Evolutionary conservation across 2,797 vertebrate species (phyloP), one percentile per base, ranked within the genome.

Genomic region (Xyrichtys novacula): DNA sequence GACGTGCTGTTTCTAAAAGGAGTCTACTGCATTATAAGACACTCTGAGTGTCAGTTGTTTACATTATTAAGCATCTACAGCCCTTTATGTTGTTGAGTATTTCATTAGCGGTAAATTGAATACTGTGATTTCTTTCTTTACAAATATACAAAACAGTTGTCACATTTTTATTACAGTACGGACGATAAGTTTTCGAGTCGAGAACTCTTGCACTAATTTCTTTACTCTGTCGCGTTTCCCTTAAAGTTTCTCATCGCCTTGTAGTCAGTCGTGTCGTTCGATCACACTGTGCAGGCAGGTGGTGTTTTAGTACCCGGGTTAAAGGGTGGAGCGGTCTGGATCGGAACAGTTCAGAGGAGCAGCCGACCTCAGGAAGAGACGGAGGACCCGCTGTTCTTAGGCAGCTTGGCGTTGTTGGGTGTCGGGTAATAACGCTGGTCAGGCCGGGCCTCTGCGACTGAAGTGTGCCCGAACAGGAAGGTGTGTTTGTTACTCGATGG

Each of bases 401-500:
- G 78, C 80, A 88, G 81, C 86, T 94, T 94, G 91, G 84, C 31
- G 52, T 78, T 85, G n/a, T 31, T 81, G 25, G 89, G 73, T 4
- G 71, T 77, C 0, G 90, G 77, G 42, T 81, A 64, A 53, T 83
- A 88, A 25, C 86, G 86, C 50, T 84, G 90, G 17, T 88, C 87
- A 0, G 84, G 23, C 0, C 83, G 92, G 0, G 74, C 42, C 22
- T 93, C 90, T 5, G 84, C 58, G 0, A 68, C 81, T 0, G 90
- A 85, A 0, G 90, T 81, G 72, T 85, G 88, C 11, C 94, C 89
- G 6, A 94, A 95, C 26, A 95, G 91, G 79, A 95, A 95, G 0
- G 93, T 94, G 91, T 94, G 93, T 71, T 93, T 94, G 75, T 82
- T 88, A 36, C 76, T 49, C 47, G 80, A 54, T 0, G 67, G 81